Evolutionary conservation across 2,113 vertebrate species (phyloP), one percentile per base, ranked within the genome.

Genomic region (Murina feae): DNA sequence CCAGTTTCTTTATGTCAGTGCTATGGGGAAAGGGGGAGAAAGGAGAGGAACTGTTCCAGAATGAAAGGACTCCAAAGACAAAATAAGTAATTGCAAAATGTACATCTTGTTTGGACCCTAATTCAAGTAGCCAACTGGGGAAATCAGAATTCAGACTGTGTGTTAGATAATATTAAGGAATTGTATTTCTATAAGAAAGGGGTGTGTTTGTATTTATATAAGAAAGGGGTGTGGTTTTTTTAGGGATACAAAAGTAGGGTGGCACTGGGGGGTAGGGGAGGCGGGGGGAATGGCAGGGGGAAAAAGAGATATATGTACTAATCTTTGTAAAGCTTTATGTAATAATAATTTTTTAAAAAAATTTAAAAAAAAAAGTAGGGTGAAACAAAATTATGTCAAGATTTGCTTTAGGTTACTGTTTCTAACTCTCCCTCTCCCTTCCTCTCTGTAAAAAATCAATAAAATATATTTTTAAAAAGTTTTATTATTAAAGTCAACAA

Each of bases 301-400:
- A n/a, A n/a, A n/a, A n/a, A n/a, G n/a, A n/a, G n/a, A n/a, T n/a
- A n/a, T n/a, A n/a, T n/a, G n/a, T n/a, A n/a, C n/a, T n/a, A n/a
- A n/a, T n/a, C n/a, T n/a, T n/a, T n/a, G n/a, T n/a, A n/a, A n/a
- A n/a, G n/a, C n/a, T n/a, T n/a, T n/a, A n/a, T n/a, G n/a, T n/a
- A n/a, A n/a, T n/a, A n/a, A n/a, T n/a, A n/a, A n/a, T n/a, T n/a
- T n/a, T n/a, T n/a, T n/a, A n/a, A n/a, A n/a, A n/a, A n/a, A n/a
- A n/a, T n/a, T n/a, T n/a, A n/a, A n/a, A n/a, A n/a, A n/a, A n/a
- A 72, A 69, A 92, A 89, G 53, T 49, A 69, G 69, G 21, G 11
- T 74, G 12, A 90, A 90, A 90, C 25, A 89, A 74, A 80, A 81
- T 85, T 37, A 93, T 92, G 44, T n/a, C 25, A 39, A 72, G 37